Base-by-base conservation (phyloP, 92 coral and sea anemone genomes). In the Palythoa heliodiscus region DNA sequence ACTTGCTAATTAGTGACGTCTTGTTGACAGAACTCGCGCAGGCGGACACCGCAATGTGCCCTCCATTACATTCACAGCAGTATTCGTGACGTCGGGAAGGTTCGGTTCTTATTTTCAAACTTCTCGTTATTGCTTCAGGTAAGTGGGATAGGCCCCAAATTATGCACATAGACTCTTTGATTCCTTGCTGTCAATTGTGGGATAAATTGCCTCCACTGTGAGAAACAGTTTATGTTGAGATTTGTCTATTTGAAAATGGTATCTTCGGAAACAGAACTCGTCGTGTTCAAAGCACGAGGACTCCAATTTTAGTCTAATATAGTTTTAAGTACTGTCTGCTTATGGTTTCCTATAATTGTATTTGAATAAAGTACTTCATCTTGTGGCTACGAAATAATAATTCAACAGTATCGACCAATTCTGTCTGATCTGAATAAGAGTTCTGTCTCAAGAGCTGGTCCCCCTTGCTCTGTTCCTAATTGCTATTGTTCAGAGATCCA, bases 1-100 rank as follows among this genome's bases (percentile, higher is more conserved):
- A 92, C 88, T 89, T 81, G 86, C 88, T 92, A 92, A 93, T 93
- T 93, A 92, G 86, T 93, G 92, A 89, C 92, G 86, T 88, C 91
- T 88, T 85, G 92, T 91, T 93, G 96, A 93, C 91, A 87, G 86
- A 71, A 83, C 88, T 90, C 84, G 84, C 84, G 84, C 84, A 66
- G 64, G 84, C 84, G 84, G 84, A 80, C 74, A 80, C 84, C 74
- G 54, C 25, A 29, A 50, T 63, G 57, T 80, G 84, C 84, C 84
- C 75, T 43, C 75, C 84, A 80, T 80, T 80, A 24, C 81, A 54
- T 76, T 53, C 48, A 76, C 75, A 47, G 38, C 75, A 67, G 84
- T 11, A 53, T 64, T 80, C 74, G 84, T 80, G 84, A 80, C 84
- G 53, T 80, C 53, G 60, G 68, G 40, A 47, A 80, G 43, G 29